Percentiles rank a stretch among this genome's conserved stretches.
Conservation (phyloP, 2,113 vertebrate species). For the Astur gentilis region DNA sequence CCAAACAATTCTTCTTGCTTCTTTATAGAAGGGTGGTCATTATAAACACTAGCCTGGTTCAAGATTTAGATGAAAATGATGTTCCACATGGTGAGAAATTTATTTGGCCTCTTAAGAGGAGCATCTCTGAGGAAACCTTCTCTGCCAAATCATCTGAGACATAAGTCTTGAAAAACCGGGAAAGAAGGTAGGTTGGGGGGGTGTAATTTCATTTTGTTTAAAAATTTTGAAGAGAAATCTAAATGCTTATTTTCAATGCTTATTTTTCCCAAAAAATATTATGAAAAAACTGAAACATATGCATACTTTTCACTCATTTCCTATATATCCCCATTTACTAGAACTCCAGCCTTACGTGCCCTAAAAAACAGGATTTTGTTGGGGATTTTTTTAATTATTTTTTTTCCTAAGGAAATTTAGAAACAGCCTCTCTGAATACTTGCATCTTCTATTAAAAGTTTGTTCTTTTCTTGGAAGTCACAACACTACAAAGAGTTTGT, state of each 20-base stretch:
- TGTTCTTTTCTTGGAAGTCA: neutral
- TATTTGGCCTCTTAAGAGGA: neutral
- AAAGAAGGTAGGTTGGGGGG: neutral
- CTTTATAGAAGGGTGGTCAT: neutral
- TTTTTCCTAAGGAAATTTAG: neutral
- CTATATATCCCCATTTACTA: neutral
- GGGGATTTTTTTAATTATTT: no score
- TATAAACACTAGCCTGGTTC: neutral
- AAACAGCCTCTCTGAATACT: neutral
- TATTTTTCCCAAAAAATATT: neutral
- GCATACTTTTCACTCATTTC: neutral
- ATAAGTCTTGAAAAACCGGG: neutral
- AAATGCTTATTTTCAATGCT: neutral
- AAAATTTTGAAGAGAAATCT: neutral
- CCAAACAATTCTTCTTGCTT: neutral
- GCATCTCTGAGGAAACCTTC: neutral
- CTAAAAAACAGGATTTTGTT: neutral
- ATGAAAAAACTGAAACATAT: rapidly evolving
- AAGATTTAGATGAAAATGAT: neutral
- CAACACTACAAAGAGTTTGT: neutral
- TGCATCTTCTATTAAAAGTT: neutral
- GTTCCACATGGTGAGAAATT: neutral
- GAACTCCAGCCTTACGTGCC: neutral
- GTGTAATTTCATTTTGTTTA: neutral
- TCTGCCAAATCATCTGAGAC: neutral